Evolutionary conservation across 2,797 vertebrate genomes (phyloP).

Genomic region (Poeciliopsis presidionis): DNA sequence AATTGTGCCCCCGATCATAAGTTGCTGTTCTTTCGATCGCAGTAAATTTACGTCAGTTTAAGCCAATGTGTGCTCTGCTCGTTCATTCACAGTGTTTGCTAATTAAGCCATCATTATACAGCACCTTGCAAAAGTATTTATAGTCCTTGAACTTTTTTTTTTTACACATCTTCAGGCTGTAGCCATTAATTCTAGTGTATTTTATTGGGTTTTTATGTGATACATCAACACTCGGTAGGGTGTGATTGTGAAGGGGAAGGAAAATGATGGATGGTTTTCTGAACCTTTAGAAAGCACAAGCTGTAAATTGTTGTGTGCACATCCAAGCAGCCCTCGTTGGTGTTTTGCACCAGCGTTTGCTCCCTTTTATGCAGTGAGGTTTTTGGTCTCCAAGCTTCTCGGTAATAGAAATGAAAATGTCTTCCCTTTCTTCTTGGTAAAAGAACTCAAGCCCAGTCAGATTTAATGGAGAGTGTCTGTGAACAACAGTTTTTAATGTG

Average conservation of each 20-base stretch:
- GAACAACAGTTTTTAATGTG: not conserved
- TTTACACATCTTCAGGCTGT: not conserved
- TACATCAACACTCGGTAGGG: not conserved
- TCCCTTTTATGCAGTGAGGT: not conserved
- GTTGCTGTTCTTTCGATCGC: slow-evolving; percentile 90
- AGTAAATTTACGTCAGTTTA: slow-evolving; percentile 78
- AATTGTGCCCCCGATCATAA: slow-evolving; percentile 95
- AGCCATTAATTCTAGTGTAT: not conserved
- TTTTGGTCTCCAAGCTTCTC: not conserved
- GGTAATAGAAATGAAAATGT: not conserved
- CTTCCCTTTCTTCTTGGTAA: not conserved
- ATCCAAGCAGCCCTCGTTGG: not conserved
- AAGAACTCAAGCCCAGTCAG: not conserved
- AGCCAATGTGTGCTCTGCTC: slow-evolving; percentile 37
- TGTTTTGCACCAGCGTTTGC: not conserved
- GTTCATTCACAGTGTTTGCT: slow-evolving; percentile 55
- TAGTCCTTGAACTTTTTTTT: not conserved
- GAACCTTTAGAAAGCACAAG: not conserved
- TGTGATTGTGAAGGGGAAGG: not conserved
- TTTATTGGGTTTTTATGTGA: not conserved
- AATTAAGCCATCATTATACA: slow-evolving; percentile 40
- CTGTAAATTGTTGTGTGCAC: not conserved
- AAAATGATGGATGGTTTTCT: not conserved
- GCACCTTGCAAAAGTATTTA: not conserved
- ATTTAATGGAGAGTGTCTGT: not conserved